Evolutionary conservation across 2,888 invertebrate species (phyloP), one percentile per base, ranked within the genome.

Genomic region (Thera obeliscata): DNA sequence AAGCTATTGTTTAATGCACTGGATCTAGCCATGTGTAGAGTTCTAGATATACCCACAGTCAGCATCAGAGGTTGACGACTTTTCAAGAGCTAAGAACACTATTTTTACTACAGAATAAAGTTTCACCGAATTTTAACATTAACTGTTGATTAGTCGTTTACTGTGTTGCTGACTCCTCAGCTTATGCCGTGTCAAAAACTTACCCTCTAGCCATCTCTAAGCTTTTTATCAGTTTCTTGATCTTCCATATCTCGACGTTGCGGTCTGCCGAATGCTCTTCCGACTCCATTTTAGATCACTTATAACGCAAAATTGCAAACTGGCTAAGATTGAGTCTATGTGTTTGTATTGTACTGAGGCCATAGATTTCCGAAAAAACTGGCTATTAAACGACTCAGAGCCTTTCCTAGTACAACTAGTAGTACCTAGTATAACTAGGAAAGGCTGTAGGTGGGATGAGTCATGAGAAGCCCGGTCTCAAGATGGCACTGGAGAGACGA

Each of bases 241-340:
- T 99, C 95, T 99, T 99, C 99, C 99, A 99, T 93, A 99, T 99
- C 95, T 99, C 99, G 71, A 99, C 99, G 95, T 99, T 99, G 86
- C 99, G 97, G 95, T 99, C 99, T 77, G 99, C 98, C 80, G 98
- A 97, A 88, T 97, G 97, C 94, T 98, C 98, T 91, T 98, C 98
- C 87, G 97, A 96, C 96, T 99, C 69, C 69, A 69, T 66, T 8
- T 56, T 56, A 7, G n/a, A 52, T 48, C 33, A 50, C 55, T 62
- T 52, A n/a, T 48, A 50, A 7, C 7, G 6, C 36, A 35, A 5
- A 22, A 38, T 64, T 55, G 60, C 54, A 57, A 68, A 12, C 22
- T 49, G 9, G 49, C 6, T 49, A 49, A 22, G 49, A 12, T 6
- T 12, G 49, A 12, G 3, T 9, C 48, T 6, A 5, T 11, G 41